Base-by-base conservation (phyloP, 2,113 vertebrate genomes). In the Podiceps cristatus region DNA sequence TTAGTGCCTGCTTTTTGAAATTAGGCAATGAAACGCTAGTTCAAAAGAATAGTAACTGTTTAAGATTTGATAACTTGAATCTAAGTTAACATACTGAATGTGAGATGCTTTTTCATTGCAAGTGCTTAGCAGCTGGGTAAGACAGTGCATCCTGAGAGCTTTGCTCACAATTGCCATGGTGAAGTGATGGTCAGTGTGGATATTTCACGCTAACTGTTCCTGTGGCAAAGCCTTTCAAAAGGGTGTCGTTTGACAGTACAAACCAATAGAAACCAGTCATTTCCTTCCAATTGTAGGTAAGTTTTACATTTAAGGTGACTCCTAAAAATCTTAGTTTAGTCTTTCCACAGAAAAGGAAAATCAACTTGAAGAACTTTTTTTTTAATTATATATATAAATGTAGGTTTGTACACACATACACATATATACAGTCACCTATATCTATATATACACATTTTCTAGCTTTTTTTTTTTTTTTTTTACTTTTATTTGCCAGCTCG, bases 401-500 rank as follows among this genome's bases (percentile, higher is more conserved):
- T 55, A 9, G 50, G 7, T 83, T 59, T 88, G 35, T 58, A 31
- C 23, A 37, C n/a, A 24, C 17, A 25, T 4, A 18, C 16, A 0
- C 6, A 13, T 37, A 10, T 13, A 24, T 2, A 7, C 17, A 60
- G 13, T 20, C 5, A 3, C 15, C 25, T 56, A 17, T 20, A 17
- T 14, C 25, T 56, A 17, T 20, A 17, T 14, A 24, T 25, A 42
- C 29, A 60, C 12, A 12, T 64, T 75, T 75, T 90, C 33, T 69
- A 2, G 31, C 9, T 35, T n/a, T 8, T 27, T 20, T 40, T 71
- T 90, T 20, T 40, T 71, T 90, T 77, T 88, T 74, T 22, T 33
- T 13, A 53, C 59, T 98, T 98, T 82, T 90, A 74, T 96, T 96
- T 97, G 67, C 58, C 96, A 99, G 99, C 98, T 97, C 99, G 99